phyloP scores from a whole-genome alignment of 2,113 vertebrate species.

The Dryoscopus gambensis region DNA sequence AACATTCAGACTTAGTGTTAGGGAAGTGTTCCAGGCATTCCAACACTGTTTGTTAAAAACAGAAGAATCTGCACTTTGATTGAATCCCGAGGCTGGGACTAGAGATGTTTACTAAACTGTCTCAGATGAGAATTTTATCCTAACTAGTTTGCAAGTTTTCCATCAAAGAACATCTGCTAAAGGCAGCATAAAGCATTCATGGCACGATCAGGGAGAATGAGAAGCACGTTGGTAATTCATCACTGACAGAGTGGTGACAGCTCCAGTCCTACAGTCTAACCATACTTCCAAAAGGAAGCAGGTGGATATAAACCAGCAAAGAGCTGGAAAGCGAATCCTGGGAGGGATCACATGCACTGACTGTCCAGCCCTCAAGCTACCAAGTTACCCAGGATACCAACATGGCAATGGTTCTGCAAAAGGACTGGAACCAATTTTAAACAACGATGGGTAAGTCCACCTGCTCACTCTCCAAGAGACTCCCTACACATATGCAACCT shows the following conservation, averaged over 20 bases:
- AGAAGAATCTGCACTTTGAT: not conserved
- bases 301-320: constrained; percentile 14
- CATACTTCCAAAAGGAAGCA: not conserved
- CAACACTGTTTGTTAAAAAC: not conserved
- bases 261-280: not conserved
- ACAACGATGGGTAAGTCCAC: not conserved
- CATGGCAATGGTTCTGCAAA: not conserved
- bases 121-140: not conserved
- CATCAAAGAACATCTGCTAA: not conserved
- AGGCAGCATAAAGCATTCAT: not conserved
- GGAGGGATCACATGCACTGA: not conserved
- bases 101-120: not conserved
- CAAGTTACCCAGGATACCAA: not conserved
- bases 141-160: constrained; percentile 7
- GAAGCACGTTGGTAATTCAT: not conserved
- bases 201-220: not conserved
- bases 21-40: not conserved
- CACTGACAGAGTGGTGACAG: not conserved
- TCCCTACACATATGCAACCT: constrained; percentile 1
- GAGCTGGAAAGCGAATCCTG: not conserved
- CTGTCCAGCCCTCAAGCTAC: not conserved
- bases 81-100: not conserved
- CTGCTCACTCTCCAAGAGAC: constrained; percentile 4
- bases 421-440: constrained; percentile 20
- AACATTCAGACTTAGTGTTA: not conserved